Evolutionary conservation across 2,888 invertebrate genomes (phyloP).

Genomic region (Synergus umbraculus): DNA sequence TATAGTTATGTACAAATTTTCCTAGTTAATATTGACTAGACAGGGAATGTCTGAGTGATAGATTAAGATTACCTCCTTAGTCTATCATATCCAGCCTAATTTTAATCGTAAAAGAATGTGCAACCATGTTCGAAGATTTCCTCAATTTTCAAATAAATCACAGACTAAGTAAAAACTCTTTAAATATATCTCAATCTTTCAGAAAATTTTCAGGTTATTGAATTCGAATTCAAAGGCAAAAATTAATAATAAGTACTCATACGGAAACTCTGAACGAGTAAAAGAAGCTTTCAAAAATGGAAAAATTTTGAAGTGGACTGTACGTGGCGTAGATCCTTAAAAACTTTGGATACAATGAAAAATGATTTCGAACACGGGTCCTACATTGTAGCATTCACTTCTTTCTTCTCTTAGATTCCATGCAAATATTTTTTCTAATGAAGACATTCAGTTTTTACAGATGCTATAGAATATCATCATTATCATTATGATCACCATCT

Average conservation of each 20-base stretch:
- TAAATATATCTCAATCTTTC: not conserved
- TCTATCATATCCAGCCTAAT: not conserved
- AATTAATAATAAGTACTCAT: too few relatives aligned
- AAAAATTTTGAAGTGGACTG: too few relatives aligned
- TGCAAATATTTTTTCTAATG: not conserved
- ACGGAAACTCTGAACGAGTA: too few relatives aligned
- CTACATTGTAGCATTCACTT: not conserved
- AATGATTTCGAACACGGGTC: not conserved
- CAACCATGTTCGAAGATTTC: not conserved
- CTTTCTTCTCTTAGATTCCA: not conserved
- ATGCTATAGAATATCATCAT: not conserved
- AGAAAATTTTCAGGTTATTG: not conserved
- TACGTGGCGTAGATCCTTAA: not conserved
- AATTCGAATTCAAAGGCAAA: too few relatives aligned
- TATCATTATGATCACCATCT: too few relatives aligned
- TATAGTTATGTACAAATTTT: constrained; percentile 65
- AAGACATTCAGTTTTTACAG: not conserved
- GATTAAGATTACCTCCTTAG: not conserved
- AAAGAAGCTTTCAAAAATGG: too few relatives aligned
- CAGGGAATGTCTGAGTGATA: constrained; percentile 67
- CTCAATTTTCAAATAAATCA: not conserved
- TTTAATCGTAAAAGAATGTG: not conserved
- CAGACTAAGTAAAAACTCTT: not conserved
- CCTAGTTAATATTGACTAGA: constrained; percentile 77
- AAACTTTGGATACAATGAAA: not conserved